phyloP scores from a whole-genome alignment of 1,140 invertebrate genomes.

The Lithobius niger region DNA sequence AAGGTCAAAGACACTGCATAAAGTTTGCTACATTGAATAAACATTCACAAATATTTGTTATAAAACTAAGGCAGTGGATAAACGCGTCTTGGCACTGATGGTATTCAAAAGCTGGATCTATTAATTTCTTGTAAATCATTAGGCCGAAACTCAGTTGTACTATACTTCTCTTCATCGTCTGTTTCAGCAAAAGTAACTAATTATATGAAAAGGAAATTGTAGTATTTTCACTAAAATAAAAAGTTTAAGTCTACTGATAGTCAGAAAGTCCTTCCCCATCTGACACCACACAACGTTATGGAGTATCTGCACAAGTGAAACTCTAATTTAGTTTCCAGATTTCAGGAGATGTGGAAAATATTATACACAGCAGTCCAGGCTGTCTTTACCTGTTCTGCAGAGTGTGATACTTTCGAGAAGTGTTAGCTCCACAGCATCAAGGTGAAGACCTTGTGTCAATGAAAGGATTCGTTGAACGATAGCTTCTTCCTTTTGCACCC shows the following conservation, averaged over 20 bases:
- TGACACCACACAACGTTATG: background rate
- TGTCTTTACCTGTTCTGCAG: background rate
- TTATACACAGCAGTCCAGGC: background rate
- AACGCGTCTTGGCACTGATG: too few relatives aligned
- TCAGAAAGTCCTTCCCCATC: background rate
- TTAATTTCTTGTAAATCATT: too few relatives aligned
- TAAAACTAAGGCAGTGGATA: too few relatives aligned
- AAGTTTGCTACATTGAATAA: background rate
- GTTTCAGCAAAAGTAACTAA: too few relatives aligned
- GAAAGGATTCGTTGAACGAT: background rate
- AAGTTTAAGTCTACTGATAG: background rate
- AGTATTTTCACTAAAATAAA: background rate
- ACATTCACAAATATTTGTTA: too few relatives aligned
- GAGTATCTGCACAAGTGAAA: background rate
- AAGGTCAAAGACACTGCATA: background rate
- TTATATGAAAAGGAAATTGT: background rate
- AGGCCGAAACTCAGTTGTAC: too few relatives aligned
- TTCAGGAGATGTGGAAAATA: too few relatives aligned
- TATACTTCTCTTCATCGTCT: too few relatives aligned
- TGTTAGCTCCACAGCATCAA: background rate
- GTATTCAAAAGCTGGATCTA: too few relatives aligned
- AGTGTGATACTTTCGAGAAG: background rate
- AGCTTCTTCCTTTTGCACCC: too few relatives aligned
- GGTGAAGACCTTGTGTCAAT: background rate
- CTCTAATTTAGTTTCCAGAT: background rate